A percentile compares a stretch with the other conserved stretches of the same genome.
Evolutionary conservation across 1,140 invertebrate genomes (phyloP).

Genomic region (Diploscapter pachys): DNA sequence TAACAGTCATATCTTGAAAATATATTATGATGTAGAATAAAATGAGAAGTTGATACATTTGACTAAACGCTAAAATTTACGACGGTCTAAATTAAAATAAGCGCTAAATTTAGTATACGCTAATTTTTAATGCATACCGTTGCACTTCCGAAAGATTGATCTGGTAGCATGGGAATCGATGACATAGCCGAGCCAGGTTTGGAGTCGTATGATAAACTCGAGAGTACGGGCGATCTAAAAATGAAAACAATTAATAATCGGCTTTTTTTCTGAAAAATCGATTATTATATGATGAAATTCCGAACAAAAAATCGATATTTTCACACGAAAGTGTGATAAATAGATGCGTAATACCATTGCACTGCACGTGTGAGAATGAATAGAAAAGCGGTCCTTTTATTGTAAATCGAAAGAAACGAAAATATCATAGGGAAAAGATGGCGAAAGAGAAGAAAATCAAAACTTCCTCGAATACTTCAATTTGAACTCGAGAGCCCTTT

Average conservation of each 20-base stretch:
- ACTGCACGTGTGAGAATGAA: background rate
- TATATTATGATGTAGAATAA: too few relatives aligned
- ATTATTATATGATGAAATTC: slow-evolving; percentile 1
- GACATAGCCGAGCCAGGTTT: slow-evolving; percentile 20
- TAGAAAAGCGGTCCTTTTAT: slow-evolving; percentile 3
- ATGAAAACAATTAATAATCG: background rate
- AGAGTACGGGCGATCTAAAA: slow-evolving; percentile 24
- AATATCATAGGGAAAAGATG: background rate
- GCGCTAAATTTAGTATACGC: too few relatives aligned
- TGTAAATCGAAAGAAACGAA: slow-evolving; percentile 15
- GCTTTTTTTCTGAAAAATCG: background rate
- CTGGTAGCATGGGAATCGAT: slow-evolving; percentile 18
- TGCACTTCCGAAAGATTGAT: too few relatives aligned
- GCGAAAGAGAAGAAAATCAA: background rate
- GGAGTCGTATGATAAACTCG: slow-evolving; percentile 19
- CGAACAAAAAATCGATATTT: background rate
- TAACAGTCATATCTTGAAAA: too few relatives aligned
- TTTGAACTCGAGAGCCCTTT: too few relatives aligned
- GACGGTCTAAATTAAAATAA: too few relatives aligned
- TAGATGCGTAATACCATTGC: too few relatives aligned
- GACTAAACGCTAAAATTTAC: too few relatives aligned
- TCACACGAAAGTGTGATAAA: too few relatives aligned
- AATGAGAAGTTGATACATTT: too few relatives aligned
- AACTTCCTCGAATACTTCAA: background rate
- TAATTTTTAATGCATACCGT: too few relatives aligned